Evolutionary conservation across 1,140 invertebrate genomes (phyloP), one percentile per base, ranked within the genome.

Genomic region (Tetranychus urticae): DNA sequence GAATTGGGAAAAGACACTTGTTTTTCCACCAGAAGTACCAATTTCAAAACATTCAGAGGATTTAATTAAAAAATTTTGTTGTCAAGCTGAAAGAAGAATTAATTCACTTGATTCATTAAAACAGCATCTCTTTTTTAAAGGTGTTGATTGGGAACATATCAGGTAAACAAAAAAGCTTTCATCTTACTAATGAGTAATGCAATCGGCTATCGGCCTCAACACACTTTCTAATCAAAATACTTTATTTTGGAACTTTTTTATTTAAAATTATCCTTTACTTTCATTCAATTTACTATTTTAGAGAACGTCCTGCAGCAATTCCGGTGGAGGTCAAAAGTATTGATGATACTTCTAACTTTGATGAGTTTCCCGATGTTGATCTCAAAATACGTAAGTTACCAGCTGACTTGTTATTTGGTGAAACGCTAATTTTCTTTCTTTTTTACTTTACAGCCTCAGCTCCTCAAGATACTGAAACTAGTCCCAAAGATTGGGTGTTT

Each of bases 311-410:
- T 56, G 88, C 96, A 61, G 92, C 93, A 65, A 97, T 97, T 75
- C 82, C 88, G 55, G 88, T 97, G 36, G 87, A 93, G 71, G 75
- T 79, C 35, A 78, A 77, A 66, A 78, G 78, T 58, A 81, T 82
- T 61, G 79, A 80, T 67, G 96, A 99, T 73, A 99, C 96, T 50
- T 97, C 92, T 63, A 98, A 99, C 76, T 99, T 99, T 75, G 96
- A 99, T 76, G 94, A 99, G 67, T 98, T 99, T 77, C 93, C 93
- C 12, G 90, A 98, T 74, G 91, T 96, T 66, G 94, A 97, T 75
- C 78, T 97, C 58, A 90, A 94, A 78, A 96, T 97, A 50, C 67
- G 67, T 68, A 65, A 64, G 66, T 65, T 14, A 39, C 33, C 10
- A 5, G 39, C 5, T 6, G 39, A 6, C 39, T 6, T 23, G 35